Evolutionary conservation across 37 sponge, comb jelly and placozoan species (phyloP), one percentile per base, ranked within the genome.

Genomic region (Eunapius fragilis): DNA sequence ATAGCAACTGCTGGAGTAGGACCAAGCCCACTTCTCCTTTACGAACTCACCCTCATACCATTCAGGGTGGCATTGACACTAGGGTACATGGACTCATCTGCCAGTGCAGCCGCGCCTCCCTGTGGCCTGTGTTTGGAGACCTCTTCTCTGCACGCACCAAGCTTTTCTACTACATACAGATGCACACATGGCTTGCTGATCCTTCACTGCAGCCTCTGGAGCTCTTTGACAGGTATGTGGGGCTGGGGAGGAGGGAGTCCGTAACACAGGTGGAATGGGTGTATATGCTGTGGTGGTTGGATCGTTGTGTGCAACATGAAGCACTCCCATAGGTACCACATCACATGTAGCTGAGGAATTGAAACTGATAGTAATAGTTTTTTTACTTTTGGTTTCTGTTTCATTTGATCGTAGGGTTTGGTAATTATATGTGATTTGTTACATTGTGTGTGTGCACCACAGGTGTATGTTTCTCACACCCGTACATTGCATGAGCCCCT

Each of bases 91-190:
- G 86, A 37, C 30, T 94, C 77, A 47, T 69, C 13, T 89, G 90
- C 34, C 75, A 86, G 74, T 84, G 79, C 23, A 58, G 67, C 2
- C 73, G 48, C 4, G 35, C 67, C 26, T 85, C 94, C 24, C 75
- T 87, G 33, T 94, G 95, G 95, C 86, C 95, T 0, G 33, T 91
- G 69, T 94, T 94, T 85, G 86, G 86, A 22, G 91, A 88, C 19
- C 68, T 81, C 48, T 84, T 94, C 72, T 69, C 80, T 9, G 84
- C 86, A 1, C 26, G 86, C 12, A 81, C 80, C 13, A 68, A 81
- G 48, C 79, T 94, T 14, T 88, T 85, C 87, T 85, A 91, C 77
- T 33, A 45, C 68, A 85, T 94, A 23, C 72, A 85, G 28, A 78
- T 80, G 17, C 82, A 83, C 58, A 82, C 86, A 0, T 94, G 95